Base-by-base conservation (phyloP, 2,888 invertebrate genomes). In the Eupsilia transversa region DNA sequence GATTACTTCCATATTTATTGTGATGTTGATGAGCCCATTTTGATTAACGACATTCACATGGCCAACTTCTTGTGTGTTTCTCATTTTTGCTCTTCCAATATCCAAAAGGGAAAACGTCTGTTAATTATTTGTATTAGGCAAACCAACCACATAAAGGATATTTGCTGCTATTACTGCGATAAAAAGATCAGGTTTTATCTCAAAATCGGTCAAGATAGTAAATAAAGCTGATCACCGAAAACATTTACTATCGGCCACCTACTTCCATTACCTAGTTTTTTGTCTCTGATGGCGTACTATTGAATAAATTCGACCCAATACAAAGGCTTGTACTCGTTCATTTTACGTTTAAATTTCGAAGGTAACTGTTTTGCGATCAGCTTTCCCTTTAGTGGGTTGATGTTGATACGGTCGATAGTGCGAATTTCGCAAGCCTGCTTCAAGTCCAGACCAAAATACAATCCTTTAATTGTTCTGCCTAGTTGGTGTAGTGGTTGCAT, bases 301-400 rank as follows among this genome's bases (percentile, higher is more conserved):
- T 38, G 56, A 71, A 57, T 69, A 66, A 59, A 70, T 70, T 72
- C 41, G 33, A 57, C 14, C 10, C 46, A 77, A 65, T 61, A 74
- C 65, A 76, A 79, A 78, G 68, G 56, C 65, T 59, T 75, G 49
- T 56, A 35, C 43, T 56, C 43, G 56, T 72, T 72, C 72, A 72
- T 67, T 73, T 59, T 65, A 72, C 78, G 73, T 79, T 82, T 72
- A 59, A 59, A 43, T 71, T 71, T 74, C 59, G 73, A 84, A 74
- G 77, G 72, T 74, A 66, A 77, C 73, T 54, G 74, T 84, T 81
- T 64, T 35, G 67, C 65, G 35, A 73, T 30, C 71, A 74, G 75
- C 87, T 87, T 88, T 88, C 88, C 81, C 80, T 82, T 86, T 65
- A 52, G 78, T 75, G 61, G 74, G 73, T 56, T 68, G 66, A 60